Evolutionary conservation across 2,888 invertebrate species (phyloP).

Genomic region (Colostygia pectinataria): DNA sequence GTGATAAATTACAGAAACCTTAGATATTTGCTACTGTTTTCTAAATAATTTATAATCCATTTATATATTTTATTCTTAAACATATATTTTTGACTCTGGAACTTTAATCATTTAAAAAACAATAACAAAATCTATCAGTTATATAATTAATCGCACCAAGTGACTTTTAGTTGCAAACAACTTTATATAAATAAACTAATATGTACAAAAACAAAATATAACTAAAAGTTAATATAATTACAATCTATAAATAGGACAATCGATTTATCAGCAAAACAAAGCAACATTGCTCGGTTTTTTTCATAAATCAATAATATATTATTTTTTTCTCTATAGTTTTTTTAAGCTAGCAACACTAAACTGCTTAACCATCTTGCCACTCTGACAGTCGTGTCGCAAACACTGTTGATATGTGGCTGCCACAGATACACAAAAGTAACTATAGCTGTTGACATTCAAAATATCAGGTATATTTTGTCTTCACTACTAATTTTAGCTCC

Average conservation of each 20-base stretch:
- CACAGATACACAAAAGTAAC: no score
- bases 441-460: no score
- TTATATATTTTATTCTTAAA: slow-evolving; percentile 5
- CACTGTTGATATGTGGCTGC: no score
- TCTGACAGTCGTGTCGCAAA: no score
- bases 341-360: slow-evolving; percentile 7
- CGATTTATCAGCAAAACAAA: slow-evolving; percentile 20
- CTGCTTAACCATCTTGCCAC: no score
- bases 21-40: slow-evolving; percentile 8
- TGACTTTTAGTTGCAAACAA: slow-evolving; percentile 29
- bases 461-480: no score
- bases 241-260: slow-evolving; percentile 22
- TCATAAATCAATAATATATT: slow-evolving; percentile 18
- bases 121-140: slow-evolving; percentile 9
- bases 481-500: no score
- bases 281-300: slow-evolving; percentile 9
- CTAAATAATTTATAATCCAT: not conserved
- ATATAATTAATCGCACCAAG: slow-evolving; percentile 16
- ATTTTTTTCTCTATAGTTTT: slow-evolving; percentile 10
- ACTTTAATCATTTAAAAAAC: slow-evolving; percentile 6
- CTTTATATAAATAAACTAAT: slow-evolving; percentile 35
- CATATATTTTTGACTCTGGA: slow-evolving; percentile 1
- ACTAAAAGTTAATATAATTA: slow-evolving; percentile 34
- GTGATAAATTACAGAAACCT: slow-evolving; percentile 1
- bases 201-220: slow-evolving; percentile 37